Base-by-base conservation (phyloP, 2,797 vertebrate species). In the Melanotaenia nigrans region DNA sequence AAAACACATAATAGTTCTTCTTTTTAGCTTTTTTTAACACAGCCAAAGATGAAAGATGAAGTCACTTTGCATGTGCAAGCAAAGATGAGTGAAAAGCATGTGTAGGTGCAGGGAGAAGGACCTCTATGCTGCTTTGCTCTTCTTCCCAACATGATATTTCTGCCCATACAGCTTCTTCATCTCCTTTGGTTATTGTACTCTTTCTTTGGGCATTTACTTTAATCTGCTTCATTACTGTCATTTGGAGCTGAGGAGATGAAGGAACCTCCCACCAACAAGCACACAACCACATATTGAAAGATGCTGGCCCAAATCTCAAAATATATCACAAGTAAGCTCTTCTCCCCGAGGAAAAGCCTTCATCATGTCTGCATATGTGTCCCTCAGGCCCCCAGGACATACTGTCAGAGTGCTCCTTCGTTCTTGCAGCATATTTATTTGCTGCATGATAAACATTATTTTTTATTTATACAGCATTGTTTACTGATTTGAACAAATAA, bases 231-330 rank as follows among this genome's bases (percentile, higher is more conserved):
- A 82, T 84, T 87, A 72, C 73, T 82, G 82, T 75, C 80, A 78
- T 78, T 86, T 84, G 32, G 60, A 73, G 57, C 49, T 61, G 79
- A 75, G 56, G 70, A 77, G 73, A 89, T 90, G 78, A 85, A 84
- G 85, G 67, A 59, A 61, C 20, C 38, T 42, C 24, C 60, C 47
- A 57, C 62, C 65, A 70, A 68, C 61, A 62, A 59, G 71, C 65
- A 68, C 68, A 55, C 65, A 36, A 56, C 28, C n/a, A 55, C 47
- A 68, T 65, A 59, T 57, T 14, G n/a, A 63, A 58, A 45, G 65
- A 57, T 67, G 24, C 58, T 61, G 69, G 78, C 71, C 61, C 55
- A 78, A 83, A 81, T 76, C 79, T 80, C 71, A 68, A 83, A 85
- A 77, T 75, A 84, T 79, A 81, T 55, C 82, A 81, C 82, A 79